These are phyloP conservation scores for Sorex fumeus DNA, from an alignment of 2,113 vertebrate species.

Conservation along the genomic window DNA sequence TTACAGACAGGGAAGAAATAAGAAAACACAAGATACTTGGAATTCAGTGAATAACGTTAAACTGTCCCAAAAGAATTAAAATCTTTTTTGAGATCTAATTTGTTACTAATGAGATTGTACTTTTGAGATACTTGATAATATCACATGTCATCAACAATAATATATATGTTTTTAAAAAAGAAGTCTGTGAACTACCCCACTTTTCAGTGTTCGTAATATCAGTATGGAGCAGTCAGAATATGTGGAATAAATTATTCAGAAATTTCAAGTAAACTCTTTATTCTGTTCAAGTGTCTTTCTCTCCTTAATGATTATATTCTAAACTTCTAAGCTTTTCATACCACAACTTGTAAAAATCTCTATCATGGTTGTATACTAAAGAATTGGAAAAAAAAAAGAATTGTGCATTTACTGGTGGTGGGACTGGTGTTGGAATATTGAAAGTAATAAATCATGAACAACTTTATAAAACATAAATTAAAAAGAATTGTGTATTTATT, in stretches of 20 bases:
- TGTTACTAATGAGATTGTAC: neutral
- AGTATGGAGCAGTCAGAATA: neutral
- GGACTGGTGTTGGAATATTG: too few species aligned
- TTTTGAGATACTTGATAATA: neutral
- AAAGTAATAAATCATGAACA: too few species aligned
- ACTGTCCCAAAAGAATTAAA: neutral
- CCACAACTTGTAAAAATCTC: neutral
- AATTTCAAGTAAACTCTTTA: neutral
- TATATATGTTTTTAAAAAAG: neutral
- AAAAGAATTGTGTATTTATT: neutral
- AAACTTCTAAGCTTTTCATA: neutral
- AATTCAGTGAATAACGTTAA: neutral
- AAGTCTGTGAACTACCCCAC: neutral
- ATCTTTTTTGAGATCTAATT: neutral
- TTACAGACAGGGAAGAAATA: neutral
- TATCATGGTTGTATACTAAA: neutral
- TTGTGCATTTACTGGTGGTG: too few species aligned
- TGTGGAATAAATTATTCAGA: neutral
- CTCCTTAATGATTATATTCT: neutral
- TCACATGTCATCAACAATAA: neutral
- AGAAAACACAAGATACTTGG: neutral
- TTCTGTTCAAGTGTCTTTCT: slow-evolving; percentile 5
- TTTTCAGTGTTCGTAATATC: neutral
- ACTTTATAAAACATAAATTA: too few species aligned
- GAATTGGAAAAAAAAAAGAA: neutral